Base-by-base conservation (phyloP, 2,888 invertebrate genomes). In the Troglohyphantes excavatus region DNA sequence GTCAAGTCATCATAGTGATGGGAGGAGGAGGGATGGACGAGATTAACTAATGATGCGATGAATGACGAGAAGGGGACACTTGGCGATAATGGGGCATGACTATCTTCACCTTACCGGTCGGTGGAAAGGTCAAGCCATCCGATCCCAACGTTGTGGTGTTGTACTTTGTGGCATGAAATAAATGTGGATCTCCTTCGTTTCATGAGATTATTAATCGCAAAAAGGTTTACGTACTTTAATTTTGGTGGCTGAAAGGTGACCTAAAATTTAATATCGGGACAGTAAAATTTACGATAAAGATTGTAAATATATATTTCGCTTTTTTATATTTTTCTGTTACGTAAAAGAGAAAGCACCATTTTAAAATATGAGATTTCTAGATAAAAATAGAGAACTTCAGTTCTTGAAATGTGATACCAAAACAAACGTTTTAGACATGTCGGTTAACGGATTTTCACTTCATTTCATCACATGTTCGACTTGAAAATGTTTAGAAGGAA, bases 341-440 rank as follows among this genome's bases (percentile, higher is more conserved):
- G n/a, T n/a, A n/a, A 53, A 53, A 53, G 3, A n/a, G 33, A 33
- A 9, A n/a, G 5, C 5, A 53, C 5, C 2, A n/a, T 17, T 0
- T n/a, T 17, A 53, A 53, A 53, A 53, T 53, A n/a, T n/a, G 53
- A 53, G 5, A 11, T 13, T 39, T 39, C 53, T 13, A 53, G 17
- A 53, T n/a, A 53, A 53, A 33, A 53, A 9, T 53, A 53, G 13
- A 53, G n/a, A 53, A 53, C n/a, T 53, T 17, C 53, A 13, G 17
- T 13, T n/a, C n/a, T 17, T 13, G 53, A n/a, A 53, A 53, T n/a
- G 5, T 53, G 53, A 53, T 53, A 53, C 53, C 53, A 53, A 53
- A 53, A 53, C 53, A 53, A 53, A 53, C 53, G 9, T 53, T 53
- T 53, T n/a, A 53, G 53, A 53, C 53, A 53, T 53, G 13, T 53